A percentile compares a stretch with the other conserved stretches of the same genome.
These are phyloP conservation scores for Apogon talboti DNA, from an alignment of 2,797 vertebrate species.

Conservation along the genomic window DNA sequence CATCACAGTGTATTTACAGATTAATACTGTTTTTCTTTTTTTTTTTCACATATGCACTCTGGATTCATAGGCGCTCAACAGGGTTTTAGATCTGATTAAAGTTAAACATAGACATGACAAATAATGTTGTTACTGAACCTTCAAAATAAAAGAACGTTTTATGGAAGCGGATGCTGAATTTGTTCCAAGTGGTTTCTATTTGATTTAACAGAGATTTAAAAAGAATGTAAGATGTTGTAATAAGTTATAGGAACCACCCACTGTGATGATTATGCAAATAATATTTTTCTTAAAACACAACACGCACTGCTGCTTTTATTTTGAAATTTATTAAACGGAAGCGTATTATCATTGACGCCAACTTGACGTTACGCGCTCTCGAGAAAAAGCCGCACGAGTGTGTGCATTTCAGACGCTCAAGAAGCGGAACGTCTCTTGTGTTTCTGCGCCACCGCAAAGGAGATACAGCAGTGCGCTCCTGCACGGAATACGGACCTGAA, in stretches of 20 bases:
- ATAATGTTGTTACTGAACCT: background rate
- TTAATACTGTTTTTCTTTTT: background rate
- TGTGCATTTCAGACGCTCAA: conserved; percentile 57
- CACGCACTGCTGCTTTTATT: conserved; percentile 53
- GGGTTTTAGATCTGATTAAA: conserved; percentile 35
- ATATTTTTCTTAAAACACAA: too few species aligned
- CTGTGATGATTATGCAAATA: too few species aligned
- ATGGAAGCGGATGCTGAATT: background rate
- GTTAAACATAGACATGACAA: conserved; percentile 1
- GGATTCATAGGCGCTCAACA: conserved; percentile 39
- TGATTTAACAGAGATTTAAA: too few species aligned
- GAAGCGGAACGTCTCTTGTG: conserved; percentile 31
- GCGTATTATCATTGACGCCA: rapidly evolving
- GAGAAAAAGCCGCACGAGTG: conserved; percentile 54
- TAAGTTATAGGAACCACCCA: too few species aligned
- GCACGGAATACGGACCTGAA: conserved; percentile 42
- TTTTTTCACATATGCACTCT: conserved; percentile 19
- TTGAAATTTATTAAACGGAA: conserved; percentile 38
- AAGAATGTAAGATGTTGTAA: too few species aligned
- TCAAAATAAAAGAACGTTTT: conserved; percentile 60
- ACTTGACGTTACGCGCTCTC: conserved; percentile 40
- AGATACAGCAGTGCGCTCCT: background rate
- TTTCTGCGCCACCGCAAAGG: conserved; percentile 48
- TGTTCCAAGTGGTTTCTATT: background rate
- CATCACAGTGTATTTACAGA: background rate